Evolutionary conservation across 2,888 invertebrate genomes (phyloP).

Genomic region (Homarus gammarus): DNA sequence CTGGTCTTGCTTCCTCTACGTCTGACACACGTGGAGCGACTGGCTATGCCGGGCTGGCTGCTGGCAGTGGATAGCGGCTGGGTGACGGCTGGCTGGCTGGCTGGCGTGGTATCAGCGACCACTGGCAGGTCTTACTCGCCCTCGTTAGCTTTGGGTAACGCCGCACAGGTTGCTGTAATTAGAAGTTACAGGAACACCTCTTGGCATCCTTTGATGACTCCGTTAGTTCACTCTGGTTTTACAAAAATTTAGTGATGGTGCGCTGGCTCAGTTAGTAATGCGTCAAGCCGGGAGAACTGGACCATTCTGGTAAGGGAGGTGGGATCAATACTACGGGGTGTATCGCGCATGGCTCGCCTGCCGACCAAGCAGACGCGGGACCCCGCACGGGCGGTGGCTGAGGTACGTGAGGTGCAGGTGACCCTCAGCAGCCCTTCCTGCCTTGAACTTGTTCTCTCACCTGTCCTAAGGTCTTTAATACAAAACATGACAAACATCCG

Average conservation of each 20-base stretch:
- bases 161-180: not conserved
- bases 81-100: constrained; percentile 27
- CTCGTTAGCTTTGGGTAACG: constrained; percentile 2
- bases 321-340: constrained; percentile 31
- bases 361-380: not conserved
- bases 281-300: constrained; percentile 7
- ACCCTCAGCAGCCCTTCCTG: not conserved
- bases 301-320: constrained; percentile 28
- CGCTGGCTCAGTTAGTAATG: not conserved
- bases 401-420: not conserved
- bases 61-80: constrained; percentile 32
- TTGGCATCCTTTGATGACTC: not conserved
- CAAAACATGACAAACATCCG: not conserved
- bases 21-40: constrained; percentile 64
- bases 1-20: constrained; percentile 24
- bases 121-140: not conserved
- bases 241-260: not conserved
- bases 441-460: not conserved
- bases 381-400: not conserved
- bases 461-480: not conserved
- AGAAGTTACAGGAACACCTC: not conserved
- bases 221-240: not conserved
- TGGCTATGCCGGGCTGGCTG: constrained; percentile 1
- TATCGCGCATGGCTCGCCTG: constrained; percentile 21
- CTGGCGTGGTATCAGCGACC: constrained; percentile 1